Evolutionary conservation across 2,888 invertebrate genomes (phyloP).

Genomic region (Tinea pellionella): DNA sequence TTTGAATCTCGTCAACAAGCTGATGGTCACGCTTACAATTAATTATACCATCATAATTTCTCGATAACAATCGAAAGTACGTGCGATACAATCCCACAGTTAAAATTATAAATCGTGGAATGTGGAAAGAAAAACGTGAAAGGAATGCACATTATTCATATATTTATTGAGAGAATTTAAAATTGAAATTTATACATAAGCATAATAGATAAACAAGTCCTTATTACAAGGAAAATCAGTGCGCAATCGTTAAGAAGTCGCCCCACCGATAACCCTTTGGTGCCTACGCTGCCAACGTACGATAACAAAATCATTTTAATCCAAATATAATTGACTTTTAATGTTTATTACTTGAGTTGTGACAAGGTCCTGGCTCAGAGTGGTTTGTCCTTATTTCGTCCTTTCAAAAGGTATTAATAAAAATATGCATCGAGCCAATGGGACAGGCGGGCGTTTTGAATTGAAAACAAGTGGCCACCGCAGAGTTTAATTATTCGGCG

Average conservation of each 20-base stretch:
- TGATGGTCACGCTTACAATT: background rate
- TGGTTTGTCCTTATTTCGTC: background rate
- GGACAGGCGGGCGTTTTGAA: background rate
- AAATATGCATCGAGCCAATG: background rate
- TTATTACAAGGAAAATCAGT: background rate
- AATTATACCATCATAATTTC: background rate
- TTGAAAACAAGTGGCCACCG: background rate
- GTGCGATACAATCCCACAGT: background rate
- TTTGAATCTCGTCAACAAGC: background rate
- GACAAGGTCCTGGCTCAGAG: too few species aligned
- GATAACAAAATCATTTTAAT: slow-evolving; percentile 3
- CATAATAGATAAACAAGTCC: background rate
- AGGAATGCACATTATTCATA: background rate
- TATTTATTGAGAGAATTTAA: background rate
- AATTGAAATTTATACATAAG: background rate
- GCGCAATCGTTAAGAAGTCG: background rate
- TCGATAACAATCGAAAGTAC: background rate
- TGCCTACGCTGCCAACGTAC: background rate
- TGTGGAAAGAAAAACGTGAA: background rate
- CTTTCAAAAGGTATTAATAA: background rate
- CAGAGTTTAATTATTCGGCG: slow-evolving; percentile 50
- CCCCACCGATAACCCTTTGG: background rate
- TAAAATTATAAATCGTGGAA: background rate
- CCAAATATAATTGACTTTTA: slow-evolving; percentile 1
- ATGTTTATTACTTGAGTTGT: background rate